Base-by-base conservation (phyloP, 2,888 invertebrate species). In the Acrocyrtus sp. region DNA sequence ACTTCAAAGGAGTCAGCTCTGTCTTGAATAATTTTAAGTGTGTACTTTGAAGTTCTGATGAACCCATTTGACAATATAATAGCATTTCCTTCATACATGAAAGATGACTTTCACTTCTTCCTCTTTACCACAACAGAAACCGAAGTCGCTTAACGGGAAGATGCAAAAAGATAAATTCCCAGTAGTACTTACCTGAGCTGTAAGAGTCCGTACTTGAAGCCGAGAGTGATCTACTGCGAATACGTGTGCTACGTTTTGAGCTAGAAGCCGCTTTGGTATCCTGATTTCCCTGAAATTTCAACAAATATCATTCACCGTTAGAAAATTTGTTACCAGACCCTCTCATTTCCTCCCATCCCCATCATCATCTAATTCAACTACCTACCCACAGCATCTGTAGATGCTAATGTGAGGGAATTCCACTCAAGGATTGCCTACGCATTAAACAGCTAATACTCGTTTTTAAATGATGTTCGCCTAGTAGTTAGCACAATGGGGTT, bases 121-220 rank as follows among this genome's bases (percentile, higher is more conserved):
- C 58, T 54, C 56, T 58, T 63, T 57, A 63, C 62, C 62, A 57
- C 51, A 53, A 39, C 48, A 53, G 50, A 51, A 66, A 51, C 48
- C 39, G 22, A 48, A 48, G 48, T 17, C 48, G 22, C 39, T 39
- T 48, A 4, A 22, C 22, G 21, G 48, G 21, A 19, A 48, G 3
- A 17, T 21, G 22, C 4, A 21, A n/a, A n/a, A n/a, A n/a, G n/a
- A n/a, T n/a, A n/a, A n/a, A n/a, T n/a, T n/a, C n/a, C 43, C 26
- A 12, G 21, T 10, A 63, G 62, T 53, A 77, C 86, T 85, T 87
- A 92, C 92, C 91, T 80, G 96, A 96, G 85, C 95, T 96, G 86
- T 95, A 96, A 22, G 96, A 96, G 85, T 96, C 96, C 62, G 95
- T 95, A 41, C 96, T 96, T 6, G 96, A 96, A 3, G 95, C 96